Evolutionary conservation across 2,113 vertebrate species (phyloP).

Genomic region (Heloderma charlesbogerti): DNA sequence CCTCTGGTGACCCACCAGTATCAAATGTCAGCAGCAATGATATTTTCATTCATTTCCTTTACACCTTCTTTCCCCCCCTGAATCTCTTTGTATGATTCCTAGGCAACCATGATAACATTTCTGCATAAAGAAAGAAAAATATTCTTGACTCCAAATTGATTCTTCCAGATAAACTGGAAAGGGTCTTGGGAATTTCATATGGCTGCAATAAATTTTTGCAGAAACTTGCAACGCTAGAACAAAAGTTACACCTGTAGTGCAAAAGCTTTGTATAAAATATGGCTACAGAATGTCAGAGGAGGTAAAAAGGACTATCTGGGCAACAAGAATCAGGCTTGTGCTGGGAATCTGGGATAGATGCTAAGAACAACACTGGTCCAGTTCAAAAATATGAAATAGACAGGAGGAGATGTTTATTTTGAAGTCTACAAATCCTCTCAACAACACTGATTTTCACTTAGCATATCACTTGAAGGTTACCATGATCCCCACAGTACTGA

Average conservation of each 20-base stretch:
- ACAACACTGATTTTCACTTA: neutral
- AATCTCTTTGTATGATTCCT: conserved; percentile 74
- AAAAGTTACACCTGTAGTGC: neutral
- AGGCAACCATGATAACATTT: conserved; percentile 72
- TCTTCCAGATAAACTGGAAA: conserved; percentile 45
- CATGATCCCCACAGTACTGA: neutral
- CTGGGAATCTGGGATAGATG: neutral
- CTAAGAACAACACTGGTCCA: neutral
- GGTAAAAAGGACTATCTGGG: neutral
- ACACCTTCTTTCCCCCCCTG: conserved; percentile 59
- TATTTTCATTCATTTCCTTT: conserved; percentile 73
- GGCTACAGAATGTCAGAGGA: neutral
- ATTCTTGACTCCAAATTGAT: conserved; percentile 52
- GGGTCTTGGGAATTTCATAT: conserved; percentile 49
- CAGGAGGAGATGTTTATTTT: neutral
- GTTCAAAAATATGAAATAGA: neutral
- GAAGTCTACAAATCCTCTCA: neutral
- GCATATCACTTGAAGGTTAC: neutral
- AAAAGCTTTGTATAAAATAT: neutral
- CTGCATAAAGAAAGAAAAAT: conserved; percentile 51
- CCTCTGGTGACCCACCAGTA: conserved; percentile 60
- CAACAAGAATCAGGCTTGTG: neutral
- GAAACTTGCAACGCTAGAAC: neutral
- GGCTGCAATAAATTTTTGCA: neutral
- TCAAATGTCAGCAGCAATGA: conserved; percentile 65